Base-by-base conservation (phyloP, 2,888 invertebrate species). In the Cosmia pyralina region DNA sequence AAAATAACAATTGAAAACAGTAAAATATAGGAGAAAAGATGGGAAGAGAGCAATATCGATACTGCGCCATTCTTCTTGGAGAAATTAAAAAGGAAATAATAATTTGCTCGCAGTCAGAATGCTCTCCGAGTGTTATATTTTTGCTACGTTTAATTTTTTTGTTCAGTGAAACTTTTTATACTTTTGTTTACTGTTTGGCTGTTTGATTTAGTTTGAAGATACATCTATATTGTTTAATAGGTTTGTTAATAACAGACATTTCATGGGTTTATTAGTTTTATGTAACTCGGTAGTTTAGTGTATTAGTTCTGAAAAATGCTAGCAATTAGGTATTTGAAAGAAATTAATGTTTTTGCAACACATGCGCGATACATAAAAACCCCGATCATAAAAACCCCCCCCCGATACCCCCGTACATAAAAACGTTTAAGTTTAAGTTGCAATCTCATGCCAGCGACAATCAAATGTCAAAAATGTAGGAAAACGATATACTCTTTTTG, bases 21-120 rank as follows among this genome's bases (percentile, higher is more conserved):
- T 85, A 82, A 85, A 88, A 85, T 84, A 83, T 82, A 81, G 83
- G 74, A 84, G 82, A 86, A 85, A 83, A 82, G 81, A 86, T 82
- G 82, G 87, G 88, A 85, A 90, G 84, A 72, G 83, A 83, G 82
- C 77, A 85, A 88, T 88, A 88, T 87, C 85, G 82, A 88, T 85
- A 85, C 75, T 67, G 68, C 81, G 64, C 64, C 72, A 84, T 85
- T 81, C 81, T 83, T 87, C 79, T 73, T 69, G 38, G 79, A 83
- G 83, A 85, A 84, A 88, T 88, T 85, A 87, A 86, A 85, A 82
- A 85, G 87, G 88, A 89, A 89, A 90, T 86, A 88, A 88, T 86
- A 85, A 79, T 83, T 81, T 85, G 7, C 60, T 70, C 69, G 72
- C 63, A 50, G 72, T 69, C 62, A 64, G 53, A 67, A 81, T 76